Evolutionary conservation across 2,797 vertebrate species (phyloP).

Genomic region (Oreortyx pictus): DNA sequence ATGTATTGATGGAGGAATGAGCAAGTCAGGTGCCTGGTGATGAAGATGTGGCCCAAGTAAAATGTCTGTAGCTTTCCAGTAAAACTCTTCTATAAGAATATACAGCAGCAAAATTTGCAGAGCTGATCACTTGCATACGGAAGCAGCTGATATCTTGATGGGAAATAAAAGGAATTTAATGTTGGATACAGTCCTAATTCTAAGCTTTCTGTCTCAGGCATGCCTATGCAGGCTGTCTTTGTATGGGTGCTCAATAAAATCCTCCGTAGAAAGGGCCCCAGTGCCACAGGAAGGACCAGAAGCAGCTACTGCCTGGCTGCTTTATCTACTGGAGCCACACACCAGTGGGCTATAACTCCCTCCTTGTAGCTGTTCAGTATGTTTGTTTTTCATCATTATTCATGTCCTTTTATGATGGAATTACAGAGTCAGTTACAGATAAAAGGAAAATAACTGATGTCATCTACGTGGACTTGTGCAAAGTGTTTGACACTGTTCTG

Average conservation of each 20-base stretch:
- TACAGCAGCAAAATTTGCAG: not conserved
- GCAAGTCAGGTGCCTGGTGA: not conserved
- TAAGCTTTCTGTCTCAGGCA: not conserved
- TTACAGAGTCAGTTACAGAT: too few species aligned
- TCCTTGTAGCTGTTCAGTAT: not conserved
- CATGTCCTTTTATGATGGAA: too few species aligned
- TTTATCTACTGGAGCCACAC: not conserved
- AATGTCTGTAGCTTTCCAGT: not conserved
- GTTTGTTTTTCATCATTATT: not conserved
- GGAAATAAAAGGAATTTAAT: not conserved
- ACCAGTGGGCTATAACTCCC: not conserved
- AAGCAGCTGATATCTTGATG: not conserved
- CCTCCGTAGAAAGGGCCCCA: not conserved
- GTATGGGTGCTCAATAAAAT: not conserved
- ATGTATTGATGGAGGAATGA: accelerated
- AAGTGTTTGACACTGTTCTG: too few species aligned
- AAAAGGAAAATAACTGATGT: too few species aligned
- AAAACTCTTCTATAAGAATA: accelerated
- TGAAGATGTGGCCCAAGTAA: not conserved
- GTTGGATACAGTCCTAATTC: not conserved
- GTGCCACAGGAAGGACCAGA: not conserved
- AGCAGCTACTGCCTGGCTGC: not conserved
- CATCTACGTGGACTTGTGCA: too few species aligned
- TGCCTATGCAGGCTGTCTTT: not conserved
- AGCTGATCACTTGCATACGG: not conserved